Conservation (phyloP, 2,113 vertebrate species). For the Cebidichthys violaceus region DNA sequence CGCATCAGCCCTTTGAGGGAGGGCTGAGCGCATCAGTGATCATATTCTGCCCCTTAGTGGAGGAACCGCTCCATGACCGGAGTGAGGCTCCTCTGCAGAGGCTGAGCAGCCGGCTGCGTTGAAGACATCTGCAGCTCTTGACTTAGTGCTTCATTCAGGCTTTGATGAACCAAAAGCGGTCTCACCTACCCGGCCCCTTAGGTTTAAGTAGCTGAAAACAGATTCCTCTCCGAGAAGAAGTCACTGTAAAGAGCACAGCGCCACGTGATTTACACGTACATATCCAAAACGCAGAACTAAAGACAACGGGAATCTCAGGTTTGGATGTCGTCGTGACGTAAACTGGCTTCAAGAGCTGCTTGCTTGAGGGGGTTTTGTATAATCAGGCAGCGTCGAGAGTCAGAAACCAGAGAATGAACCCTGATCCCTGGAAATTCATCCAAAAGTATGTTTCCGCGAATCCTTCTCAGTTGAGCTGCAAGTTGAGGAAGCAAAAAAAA, state of each 20-base stretch:
- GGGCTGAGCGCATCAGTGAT: conserved; percentile 73
- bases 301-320: neutral
- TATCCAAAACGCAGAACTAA: neutral
- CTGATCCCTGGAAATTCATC: conserved; percentile 28
- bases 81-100: conserved; percentile 12
- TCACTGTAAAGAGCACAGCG: conserved; percentile 1
- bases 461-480: conserved; percentile 34
- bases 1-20: conserved; percentile 16
- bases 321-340: conserved; percentile 19
- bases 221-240: conserved; percentile 19
- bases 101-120: conserved; percentile 1
- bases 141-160: conserved; percentile 28
- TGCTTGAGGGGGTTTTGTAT: conserved; percentile 21
- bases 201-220: conserved; percentile 35
- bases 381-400: conserved; percentile 24
- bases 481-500: conserved; percentile 30
- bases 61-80: conserved; percentile 61
- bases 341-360: conserved; percentile 16
- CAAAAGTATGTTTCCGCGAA: conserved; percentile 33
- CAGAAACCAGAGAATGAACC: conserved; percentile 15
- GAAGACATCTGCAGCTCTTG: conserved; percentile 36
- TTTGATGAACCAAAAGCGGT: conserved; percentile 41
- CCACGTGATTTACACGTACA: conserved; percentile 34
- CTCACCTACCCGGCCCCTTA: conserved; percentile 18
- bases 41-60: conserved; percentile 87